Conservation (phyloP, 2,797 vertebrate species). For the Amblyraja radiata region DNA sequence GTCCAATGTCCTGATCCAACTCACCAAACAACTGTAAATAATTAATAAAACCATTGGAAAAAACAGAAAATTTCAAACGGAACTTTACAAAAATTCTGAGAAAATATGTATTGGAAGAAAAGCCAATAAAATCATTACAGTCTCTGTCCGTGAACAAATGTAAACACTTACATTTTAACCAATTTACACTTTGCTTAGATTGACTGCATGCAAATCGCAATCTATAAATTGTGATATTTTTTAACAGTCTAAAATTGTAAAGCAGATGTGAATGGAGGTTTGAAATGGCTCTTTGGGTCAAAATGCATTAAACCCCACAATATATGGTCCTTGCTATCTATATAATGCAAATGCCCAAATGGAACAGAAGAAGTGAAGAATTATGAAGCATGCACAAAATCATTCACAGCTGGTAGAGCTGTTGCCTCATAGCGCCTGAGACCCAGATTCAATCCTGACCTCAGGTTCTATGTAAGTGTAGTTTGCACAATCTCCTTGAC, state of each 20-base stretch:
- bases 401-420: neutral
- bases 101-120: neutral
- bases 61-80: neutral
- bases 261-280: neutral
- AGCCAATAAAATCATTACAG: neutral
- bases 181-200: neutral
- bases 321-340: too few species aligned
- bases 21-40: conserved; percentile 85
- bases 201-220: neutral
- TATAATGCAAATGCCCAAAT: neutral
- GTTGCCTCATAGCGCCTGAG: too few species aligned
- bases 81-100: neutral
- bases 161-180: neutral
- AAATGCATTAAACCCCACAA: neutral
- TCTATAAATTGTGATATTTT: neutral
- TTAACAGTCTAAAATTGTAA: neutral
- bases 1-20: conserved; percentile 94
- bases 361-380: neutral
- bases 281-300: neutral
- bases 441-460: too few species aligned
- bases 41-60: neutral
- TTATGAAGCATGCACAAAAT: neutral
- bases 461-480: too few species aligned
- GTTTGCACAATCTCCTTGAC: too few species aligned
- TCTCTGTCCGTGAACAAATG: neutral